phyloP scores from a whole-genome alignment of 2,888 invertebrate species.

The Apodemia hepburni region DNA sequence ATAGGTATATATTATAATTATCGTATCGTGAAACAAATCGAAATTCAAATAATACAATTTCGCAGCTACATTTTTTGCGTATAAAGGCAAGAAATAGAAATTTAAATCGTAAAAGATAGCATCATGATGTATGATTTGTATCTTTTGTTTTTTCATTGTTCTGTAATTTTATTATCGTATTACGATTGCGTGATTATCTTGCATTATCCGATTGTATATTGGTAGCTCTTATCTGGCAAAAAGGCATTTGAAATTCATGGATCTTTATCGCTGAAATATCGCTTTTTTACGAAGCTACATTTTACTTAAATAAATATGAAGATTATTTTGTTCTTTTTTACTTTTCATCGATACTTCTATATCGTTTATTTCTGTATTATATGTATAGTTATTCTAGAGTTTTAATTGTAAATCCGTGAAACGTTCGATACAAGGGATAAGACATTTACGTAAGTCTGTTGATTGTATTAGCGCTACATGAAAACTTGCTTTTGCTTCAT shows the following conservation, averaged over 20 bases:
- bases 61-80: not conserved
- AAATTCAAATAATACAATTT: not conserved
- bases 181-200: conserved; percentile 64
- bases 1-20: no score
- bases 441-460: not conserved
- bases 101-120: conserved; percentile 17
- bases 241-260: conserved; percentile 73
- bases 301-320: not conserved
- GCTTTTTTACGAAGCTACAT: conserved; percentile 2
- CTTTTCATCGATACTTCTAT: not conserved
- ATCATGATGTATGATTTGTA: conserved; percentile 55
- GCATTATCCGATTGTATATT: conserved; percentile 75
- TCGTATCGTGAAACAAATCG: not conserved
- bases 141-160: conserved; percentile 35
- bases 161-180: conserved; percentile 68
- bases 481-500: conserved; percentile 2
- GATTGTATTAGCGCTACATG: not conserved
- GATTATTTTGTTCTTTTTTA: not conserved
- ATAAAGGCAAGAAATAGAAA: conserved; percentile 1
- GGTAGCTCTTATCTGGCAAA: conserved; percentile 63
- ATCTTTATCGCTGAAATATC: conserved; percentile 62
- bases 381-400: no score
- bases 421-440: not conserved
- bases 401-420: no score
- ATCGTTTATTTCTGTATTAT: no score